Conservation (phyloP, 2,797 vertebrate genomes). For the Etheostoma nigrum region DNA sequence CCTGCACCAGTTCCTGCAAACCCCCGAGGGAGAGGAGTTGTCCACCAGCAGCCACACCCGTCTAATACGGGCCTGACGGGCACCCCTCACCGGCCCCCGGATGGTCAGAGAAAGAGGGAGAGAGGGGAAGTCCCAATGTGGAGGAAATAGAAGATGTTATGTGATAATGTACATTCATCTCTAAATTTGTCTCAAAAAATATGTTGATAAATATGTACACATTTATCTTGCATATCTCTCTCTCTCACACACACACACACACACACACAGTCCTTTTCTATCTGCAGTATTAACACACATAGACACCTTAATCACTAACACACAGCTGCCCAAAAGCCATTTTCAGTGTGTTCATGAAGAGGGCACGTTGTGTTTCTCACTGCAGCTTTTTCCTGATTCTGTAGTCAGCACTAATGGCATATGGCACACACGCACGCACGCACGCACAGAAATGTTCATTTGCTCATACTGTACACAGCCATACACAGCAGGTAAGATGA, state of each 20-base stretch:
- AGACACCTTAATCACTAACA: conserved; percentile 21
- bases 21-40: no score
- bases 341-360: conserved; percentile 60
- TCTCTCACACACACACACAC: background rate
- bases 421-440: conserved; percentile 38
- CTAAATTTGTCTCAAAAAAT: background rate
- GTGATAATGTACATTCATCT: background rate
- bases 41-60: no score
- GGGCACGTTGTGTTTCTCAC: conserved; percentile 59
- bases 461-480: conserved; percentile 20
- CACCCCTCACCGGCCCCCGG: no score
- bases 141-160: no score
- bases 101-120: no score
- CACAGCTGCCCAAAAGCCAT: conserved; percentile 59
- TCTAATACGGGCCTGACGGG: no score
- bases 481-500: conserved; percentile 50
- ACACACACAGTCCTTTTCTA: conserved; percentile 22
- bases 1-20: no score
- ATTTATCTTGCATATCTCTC: background rate
- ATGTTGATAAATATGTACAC: background rate
- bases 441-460: conserved; percentile 29
- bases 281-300: conserved; percentile 48
- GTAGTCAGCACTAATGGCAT: conserved; percentile 73
- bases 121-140: no score
- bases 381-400: conserved; percentile 63